A percentile compares a stretch with the other conserved stretches of the same genome.
Conservation (phyloP, 2,888 invertebrate species). For the Chloromyia formosa region DNA sequence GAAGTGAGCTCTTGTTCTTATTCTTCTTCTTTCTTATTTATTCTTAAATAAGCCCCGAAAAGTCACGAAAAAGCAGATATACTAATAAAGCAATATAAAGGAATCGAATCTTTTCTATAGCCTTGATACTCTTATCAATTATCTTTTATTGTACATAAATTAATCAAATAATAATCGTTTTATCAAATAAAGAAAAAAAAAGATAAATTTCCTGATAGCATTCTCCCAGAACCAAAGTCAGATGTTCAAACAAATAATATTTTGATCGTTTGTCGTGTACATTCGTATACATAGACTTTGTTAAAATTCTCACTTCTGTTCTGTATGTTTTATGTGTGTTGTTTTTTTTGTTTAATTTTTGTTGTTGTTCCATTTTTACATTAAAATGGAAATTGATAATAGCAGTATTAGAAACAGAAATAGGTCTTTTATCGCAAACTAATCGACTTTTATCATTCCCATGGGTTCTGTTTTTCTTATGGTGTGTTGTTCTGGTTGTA, state of each 20-base stretch:
- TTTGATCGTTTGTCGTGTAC: neutral
- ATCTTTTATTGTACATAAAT: slow-evolving; percentile 39
- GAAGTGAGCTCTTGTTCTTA: neutral
- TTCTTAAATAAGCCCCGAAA: neutral
- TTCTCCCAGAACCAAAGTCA: neutral
- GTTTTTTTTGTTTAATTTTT: neutral
- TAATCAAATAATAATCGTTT: slow-evolving; percentile 43
- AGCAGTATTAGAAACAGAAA: no score
- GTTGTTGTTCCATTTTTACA: neutral
- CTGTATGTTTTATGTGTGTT: no score
- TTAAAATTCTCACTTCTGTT: no score
- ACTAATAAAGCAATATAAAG: slow-evolving; percentile 1
- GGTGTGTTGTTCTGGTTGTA: neutral
- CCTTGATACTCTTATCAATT: slow-evolving; percentile 35
- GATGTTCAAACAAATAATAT: slow-evolving; percentile 24
- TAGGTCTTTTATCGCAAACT: no score
- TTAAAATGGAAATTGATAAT: slow-evolving; percentile 1
- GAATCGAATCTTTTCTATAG: slow-evolving; percentile 20
- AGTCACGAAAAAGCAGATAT: slow-evolving; percentile 1
- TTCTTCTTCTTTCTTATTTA: neutral
- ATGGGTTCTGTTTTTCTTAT: no score
- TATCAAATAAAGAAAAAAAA: slow-evolving; percentile 18
- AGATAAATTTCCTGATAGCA: slow-evolving; percentile 6
- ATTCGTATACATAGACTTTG: no score
- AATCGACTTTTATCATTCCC: no score